Conservation (phyloP, 2,113 vertebrate genomes). For the Prionailurus viverrinus region DNA sequence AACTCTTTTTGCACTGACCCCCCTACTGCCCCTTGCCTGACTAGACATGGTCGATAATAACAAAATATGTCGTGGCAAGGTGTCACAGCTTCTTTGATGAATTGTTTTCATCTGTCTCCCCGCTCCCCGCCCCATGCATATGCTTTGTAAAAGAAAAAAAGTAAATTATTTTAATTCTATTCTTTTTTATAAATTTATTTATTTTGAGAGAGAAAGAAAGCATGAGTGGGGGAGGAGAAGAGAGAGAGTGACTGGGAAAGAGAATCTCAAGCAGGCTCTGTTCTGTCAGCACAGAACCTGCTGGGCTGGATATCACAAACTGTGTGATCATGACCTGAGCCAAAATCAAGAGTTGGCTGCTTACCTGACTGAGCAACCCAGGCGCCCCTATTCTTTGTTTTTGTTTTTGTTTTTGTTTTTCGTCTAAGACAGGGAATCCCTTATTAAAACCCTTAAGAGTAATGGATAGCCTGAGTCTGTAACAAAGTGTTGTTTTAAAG, state of each 20-base stretch:
- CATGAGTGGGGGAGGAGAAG: too few relatives aligned
- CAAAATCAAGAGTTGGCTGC: too few relatives aligned
- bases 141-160: background rate
- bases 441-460: background rate
- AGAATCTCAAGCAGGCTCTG: too few relatives aligned
- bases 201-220: too few relatives aligned
- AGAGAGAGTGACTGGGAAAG: too few relatives aligned
- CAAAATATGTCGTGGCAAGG: background rate
- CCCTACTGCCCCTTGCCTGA: background rate
- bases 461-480: background rate
- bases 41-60: background rate
- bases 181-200: background rate
- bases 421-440: background rate
- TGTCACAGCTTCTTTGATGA: background rate
- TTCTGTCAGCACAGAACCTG: too few relatives aligned
- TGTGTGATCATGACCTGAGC: too few relatives aligned
- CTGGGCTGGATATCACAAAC: too few relatives aligned
- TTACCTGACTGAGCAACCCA: too few relatives aligned
- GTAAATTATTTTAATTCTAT: background rate
- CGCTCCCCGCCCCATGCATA: background rate
- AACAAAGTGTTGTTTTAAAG: background rate
- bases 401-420: too few relatives aligned
- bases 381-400: too few relatives aligned
- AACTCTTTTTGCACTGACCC: background rate
- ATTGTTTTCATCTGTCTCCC: background rate